Evolutionary conservation across 2,888 invertebrate species (phyloP).

Genomic region (Saturnia japonica): DNA sequence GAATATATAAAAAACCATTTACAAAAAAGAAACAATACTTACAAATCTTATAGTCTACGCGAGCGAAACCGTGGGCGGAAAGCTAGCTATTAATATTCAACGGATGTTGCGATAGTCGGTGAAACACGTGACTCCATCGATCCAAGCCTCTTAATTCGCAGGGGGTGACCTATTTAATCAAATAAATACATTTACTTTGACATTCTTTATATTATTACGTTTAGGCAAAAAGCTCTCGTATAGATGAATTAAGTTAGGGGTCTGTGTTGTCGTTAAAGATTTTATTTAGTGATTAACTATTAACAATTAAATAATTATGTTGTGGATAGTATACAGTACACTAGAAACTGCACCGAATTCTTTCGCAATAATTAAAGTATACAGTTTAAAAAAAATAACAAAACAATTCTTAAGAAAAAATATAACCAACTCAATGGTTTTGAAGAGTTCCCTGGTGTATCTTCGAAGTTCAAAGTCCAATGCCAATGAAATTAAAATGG

Average conservation of each 20-base stretch:
- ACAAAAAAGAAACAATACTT: too few relatives aligned
- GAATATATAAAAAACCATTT: too few relatives aligned
- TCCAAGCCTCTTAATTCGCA: constrained; percentile 25
- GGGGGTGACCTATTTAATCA: constrained; percentile 36
- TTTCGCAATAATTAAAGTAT: too few relatives aligned
- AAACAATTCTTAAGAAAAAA: too few relatives aligned
- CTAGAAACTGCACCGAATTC: too few relatives aligned
- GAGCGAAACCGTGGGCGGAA: not conserved
- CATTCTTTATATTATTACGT: constrained; percentile 19
- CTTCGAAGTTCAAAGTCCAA: too few relatives aligned
- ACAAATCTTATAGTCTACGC: not conserved
- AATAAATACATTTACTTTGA: constrained; percentile 31
- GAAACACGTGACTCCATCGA: constrained; percentile 51
- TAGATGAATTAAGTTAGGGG: not conserved
- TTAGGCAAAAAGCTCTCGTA: not conserved
- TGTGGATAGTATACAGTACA: too few relatives aligned
- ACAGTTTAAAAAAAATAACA: too few relatives aligned
- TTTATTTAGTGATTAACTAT: not conserved
- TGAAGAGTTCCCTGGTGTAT: too few relatives aligned
- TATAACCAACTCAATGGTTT: too few relatives aligned
- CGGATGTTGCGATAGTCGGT: constrained; percentile 44
- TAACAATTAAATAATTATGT: not conserved
- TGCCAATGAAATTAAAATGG: too few relatives aligned
- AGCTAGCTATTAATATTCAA: not conserved
- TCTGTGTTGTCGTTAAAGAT: not conserved